phyloP scores from a whole-genome alignment of 2,113 vertebrate genomes.

The Cyphomyrus plagiostoma region DNA sequence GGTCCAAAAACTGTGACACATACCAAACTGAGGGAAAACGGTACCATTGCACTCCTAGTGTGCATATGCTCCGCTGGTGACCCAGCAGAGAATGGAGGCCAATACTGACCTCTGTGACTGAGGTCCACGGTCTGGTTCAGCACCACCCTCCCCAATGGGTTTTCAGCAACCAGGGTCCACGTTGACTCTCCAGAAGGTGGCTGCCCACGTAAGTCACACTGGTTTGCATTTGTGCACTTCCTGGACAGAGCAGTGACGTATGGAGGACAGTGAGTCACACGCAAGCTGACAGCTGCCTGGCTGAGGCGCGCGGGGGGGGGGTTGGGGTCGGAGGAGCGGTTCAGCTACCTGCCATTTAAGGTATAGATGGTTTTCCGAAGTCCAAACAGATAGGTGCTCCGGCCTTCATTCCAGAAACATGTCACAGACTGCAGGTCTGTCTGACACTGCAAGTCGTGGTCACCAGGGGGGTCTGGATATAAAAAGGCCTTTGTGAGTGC shows the following conservation, averaged over 20 bases:
- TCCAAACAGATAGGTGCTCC: not conserved
- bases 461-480: conserved; percentile 45
- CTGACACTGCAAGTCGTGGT: conserved; percentile 46
- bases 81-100: not conserved
- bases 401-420: conserved; percentile 45
- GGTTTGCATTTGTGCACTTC: accelerated
- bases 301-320: too few species aligned
- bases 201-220: not conserved
- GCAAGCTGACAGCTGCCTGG: not conserved
- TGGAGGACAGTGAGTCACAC: not conserved
- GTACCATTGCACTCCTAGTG: not conserved
- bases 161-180: conserved; percentile 50
- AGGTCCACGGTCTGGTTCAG: conserved; percentile 33
- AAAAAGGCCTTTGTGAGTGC: not conserved
- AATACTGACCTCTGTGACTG: conserved; percentile 39
- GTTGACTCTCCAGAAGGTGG: conserved; percentile 21
- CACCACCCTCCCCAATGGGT: conserved; percentile 27
- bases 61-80: not conserved
- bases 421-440: conserved; percentile 48
- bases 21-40: not conserved
- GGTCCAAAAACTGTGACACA: not conserved
- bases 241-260: not conserved
- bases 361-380: not conserved
- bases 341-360: conserved; percentile 47
- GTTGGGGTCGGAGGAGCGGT: too few species aligned